phyloP scores from a whole-genome alignment of 1,140 invertebrate genomes.

The Galendromus occidentalis region DNA sequence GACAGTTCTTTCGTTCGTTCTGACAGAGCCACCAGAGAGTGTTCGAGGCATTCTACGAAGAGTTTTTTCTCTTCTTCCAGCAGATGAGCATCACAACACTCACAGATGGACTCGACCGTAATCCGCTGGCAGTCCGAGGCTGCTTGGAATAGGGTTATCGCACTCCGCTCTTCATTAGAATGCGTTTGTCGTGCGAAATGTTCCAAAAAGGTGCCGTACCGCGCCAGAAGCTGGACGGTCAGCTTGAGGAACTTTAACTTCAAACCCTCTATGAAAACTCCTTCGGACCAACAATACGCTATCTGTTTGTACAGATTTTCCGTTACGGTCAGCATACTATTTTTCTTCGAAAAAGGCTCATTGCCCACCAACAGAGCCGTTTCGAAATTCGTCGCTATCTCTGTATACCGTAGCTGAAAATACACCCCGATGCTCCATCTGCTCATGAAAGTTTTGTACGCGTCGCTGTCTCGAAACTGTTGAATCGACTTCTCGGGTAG shows the following conservation, averaged over 20 bases:
- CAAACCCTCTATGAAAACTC: conserved; percentile 48
- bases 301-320: conserved; percentile 30
- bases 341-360: background rate
- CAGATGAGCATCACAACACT: background rate
- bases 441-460: conserved; percentile 41
- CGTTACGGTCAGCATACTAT: conserved; percentile 15
- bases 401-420: conserved; percentile 45
- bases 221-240: conserved; percentile 51
- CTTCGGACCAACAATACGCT: conserved; percentile 45
- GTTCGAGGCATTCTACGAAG: background rate
- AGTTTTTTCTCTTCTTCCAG: background rate
- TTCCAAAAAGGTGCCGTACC: conserved; percentile 47
- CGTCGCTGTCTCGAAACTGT: conserved; percentile 25
- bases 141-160: background rate
- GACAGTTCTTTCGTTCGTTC: background rate
- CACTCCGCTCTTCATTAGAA: conserved; percentile 27
- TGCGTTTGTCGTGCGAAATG: background rate
- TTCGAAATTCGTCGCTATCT: conserved; percentile 54
- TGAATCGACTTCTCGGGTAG: conserved; percentile 18
- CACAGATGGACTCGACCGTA: conserved; percentile 11
- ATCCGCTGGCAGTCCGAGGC: background rate
- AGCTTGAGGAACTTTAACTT: conserved; percentile 67
- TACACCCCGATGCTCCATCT: conserved; percentile 58
- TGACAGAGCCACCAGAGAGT: background rate
- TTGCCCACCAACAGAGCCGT: conserved; percentile 30